phyloP scores from a whole-genome alignment of 2,113 vertebrate species.

The Epinephelus moara region DNA sequence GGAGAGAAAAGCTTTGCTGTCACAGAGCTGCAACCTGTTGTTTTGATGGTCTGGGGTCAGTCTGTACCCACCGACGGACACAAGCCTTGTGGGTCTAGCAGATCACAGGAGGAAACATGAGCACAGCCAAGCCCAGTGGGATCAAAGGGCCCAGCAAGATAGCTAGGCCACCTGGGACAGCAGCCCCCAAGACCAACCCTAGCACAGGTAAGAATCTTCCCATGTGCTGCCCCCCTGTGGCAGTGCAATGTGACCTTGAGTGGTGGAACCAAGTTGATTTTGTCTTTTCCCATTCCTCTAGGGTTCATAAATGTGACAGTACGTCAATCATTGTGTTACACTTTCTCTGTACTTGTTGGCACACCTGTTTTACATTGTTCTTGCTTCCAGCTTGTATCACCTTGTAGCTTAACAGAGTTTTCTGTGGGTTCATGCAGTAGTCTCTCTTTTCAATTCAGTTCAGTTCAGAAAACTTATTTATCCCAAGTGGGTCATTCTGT shows the following conservation, averaged over 20 bases:
- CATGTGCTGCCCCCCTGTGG: not conserved
- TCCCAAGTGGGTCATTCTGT: too few species aligned
- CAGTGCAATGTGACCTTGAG: not conserved
- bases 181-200: conserved; percentile 84
- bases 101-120: conserved; percentile 87
- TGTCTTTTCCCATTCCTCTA: not conserved
- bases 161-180: conserved; percentile 82
- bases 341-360: not conserved
- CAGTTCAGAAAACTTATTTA: too few species aligned
- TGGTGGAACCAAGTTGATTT: not conserved
- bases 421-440: not conserved
- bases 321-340: too few species aligned
- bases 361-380: not conserved
- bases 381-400: not conserved
- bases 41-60: conserved; percentile 79
- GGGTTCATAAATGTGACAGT: not conserved
- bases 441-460: not conserved
- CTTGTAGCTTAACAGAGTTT: not conserved
- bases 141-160: conserved; percentile 96
- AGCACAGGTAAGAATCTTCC: conserved; percentile 80
- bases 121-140: conserved; percentile 93
- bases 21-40: conserved; percentile 43
- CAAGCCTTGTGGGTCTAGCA: conserved; percentile 56
- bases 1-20: conserved; percentile 27
- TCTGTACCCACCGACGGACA: conserved; percentile 65